Base-by-base conservation (phyloP, 2,113 vertebrate genomes). In the Tyrannus savana region DNA sequence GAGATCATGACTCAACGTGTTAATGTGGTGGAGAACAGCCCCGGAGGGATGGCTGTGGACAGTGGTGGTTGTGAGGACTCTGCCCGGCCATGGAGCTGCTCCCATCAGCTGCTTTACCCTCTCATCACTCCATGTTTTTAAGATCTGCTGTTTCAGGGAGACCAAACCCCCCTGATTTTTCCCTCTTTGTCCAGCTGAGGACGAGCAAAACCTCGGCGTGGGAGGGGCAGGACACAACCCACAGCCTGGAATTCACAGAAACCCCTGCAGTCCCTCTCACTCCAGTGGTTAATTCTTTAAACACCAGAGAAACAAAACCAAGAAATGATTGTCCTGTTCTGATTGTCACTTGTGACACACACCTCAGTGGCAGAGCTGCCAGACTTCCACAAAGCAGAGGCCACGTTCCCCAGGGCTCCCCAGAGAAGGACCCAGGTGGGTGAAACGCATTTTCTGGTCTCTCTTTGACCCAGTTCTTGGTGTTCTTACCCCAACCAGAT, bases 401-500 rank as follows among this genome's bases (percentile, higher is more conserved):
- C 62, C 24, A 1, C 19, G 0, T n/a, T 21, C 37, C n/a, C 33
- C 30, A 0, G 37, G 50, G n/a, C 9, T 63, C 56, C 52, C 55
- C 12, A 3, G 12, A 1, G 22, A 7, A 47, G 49, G 46, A 3
- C 49, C 9, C 4, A 25, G 19, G 12, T 19, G 76, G 18, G 66
- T 22, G 1, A 60, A 58, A 35, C 4, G 4, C 2, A 2, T 21
- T 86, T n/a, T 62, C 7, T 12, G 27, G 4, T 9, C 37, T 73
- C 14, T 56, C n/a, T 80, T 33, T 93, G 52, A 94, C 56, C 56
- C 23, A 0, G 0, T 33, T 23, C 7, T 49, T 6, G 12, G 21
- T 62, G 18, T 86, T 89, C 5, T 30, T 5, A 31, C 72, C 90
- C 89, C 4, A 16, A 50, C 72, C 98, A 99, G 99, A 99, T 97